Evolutionary conservation across 2,888 invertebrate genomes (phyloP).

Genomic region (Phoenoteleia sp.): DNA sequence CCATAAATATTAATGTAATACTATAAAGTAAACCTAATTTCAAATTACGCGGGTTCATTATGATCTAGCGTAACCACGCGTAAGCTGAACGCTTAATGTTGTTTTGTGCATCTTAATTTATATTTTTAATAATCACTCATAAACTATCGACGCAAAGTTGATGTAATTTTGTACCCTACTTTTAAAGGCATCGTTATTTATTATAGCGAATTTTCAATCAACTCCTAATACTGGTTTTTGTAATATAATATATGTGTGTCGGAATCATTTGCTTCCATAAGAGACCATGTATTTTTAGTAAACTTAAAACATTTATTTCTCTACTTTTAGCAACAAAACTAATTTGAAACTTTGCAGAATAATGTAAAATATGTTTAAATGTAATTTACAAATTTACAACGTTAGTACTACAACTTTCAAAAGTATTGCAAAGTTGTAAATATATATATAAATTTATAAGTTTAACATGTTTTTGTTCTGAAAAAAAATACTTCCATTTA

Average conservation of each 20-base stretch:
- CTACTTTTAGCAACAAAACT: background rate
- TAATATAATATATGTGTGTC: background rate
- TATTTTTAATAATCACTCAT: background rate
- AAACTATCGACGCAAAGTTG: background rate
- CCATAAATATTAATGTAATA: too few relatives aligned
- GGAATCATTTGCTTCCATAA: background rate
- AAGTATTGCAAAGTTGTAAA: background rate
- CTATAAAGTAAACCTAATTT: too few relatives aligned
- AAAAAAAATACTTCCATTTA: too few relatives aligned
- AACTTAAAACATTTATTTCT: background rate
- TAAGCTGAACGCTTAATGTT: background rate
- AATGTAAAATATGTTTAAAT: background rate
- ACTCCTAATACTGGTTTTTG: background rate
- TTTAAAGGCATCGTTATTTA: too few relatives aligned
- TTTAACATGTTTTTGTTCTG: too few relatives aligned
- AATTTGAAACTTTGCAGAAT: background rate
- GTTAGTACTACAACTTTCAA: background rate
- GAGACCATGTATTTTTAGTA: background rate
- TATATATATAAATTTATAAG: too few relatives aligned
- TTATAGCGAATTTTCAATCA: too few relatives aligned
- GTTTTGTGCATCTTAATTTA: background rate
- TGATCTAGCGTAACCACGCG: background rate
- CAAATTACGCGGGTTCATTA: background rate
- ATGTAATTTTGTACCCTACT: background rate
- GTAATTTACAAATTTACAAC: background rate